Evolutionary conservation across 2,888 invertebrate genomes (phyloP), one percentile per base, ranked within the genome.

Genomic region (Allygus modestus): DNA sequence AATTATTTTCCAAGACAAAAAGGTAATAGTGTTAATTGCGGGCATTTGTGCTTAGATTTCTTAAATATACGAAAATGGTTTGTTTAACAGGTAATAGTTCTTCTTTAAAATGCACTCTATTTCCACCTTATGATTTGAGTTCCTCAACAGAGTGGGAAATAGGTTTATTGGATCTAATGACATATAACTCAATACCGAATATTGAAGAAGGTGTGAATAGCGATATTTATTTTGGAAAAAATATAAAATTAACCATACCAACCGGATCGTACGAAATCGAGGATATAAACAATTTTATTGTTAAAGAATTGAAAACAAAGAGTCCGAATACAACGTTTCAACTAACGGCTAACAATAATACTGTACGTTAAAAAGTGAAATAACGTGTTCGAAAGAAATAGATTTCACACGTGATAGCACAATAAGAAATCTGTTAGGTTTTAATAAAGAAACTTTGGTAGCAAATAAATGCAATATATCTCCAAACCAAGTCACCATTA

Each of bases 151-250:
- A 37, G 20, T 81, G 81, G 81, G 61, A 81, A 81, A 61, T 81
- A 31, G 58, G 81, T 23, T 58, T 81, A 23, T n/a, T 82, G 7
- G 69, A 82, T 65, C 71, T 82, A 65, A 82, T 69, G 41, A 69
- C 82, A 15, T 65, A 69, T 23, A 69, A 82, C 33, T 82, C 82
- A 12, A 82, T 82, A 33, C 61, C 82, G 11, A 82, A 69, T 82
- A 28, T 82, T 1, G 51, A 65, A 81, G 54, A 82, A 65, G n/a
- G 31, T 69, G 26, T 15, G 5, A 69, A 82, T 71, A 82, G 23
- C 12, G 23, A 69, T 43, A 65, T 82, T 11, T 69, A 82, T 43
- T 11, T 69, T 12, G 41, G 54, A 26, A 58, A 82, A 31, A 17
- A 82, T 26, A 11, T 46, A 41, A 20, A n/a, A 82, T 23, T 69